Evolutionary conservation across 2,113 vertebrate species (phyloP).

Genomic region (Rhadina sibilatrix): DNA sequence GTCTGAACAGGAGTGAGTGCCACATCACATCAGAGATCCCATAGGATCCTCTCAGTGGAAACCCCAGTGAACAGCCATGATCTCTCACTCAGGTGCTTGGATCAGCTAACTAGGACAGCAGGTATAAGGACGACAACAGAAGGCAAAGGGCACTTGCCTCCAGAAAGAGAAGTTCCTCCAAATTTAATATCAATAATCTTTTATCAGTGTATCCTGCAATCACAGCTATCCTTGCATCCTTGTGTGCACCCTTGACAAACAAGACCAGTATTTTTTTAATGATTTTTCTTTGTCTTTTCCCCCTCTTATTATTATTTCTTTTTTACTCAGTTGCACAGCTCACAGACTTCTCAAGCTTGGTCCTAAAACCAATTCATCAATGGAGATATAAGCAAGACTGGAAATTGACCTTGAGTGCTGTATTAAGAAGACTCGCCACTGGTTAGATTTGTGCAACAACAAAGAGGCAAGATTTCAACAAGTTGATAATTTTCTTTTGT

Average conservation of each 20-base stretch:
- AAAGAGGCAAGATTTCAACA: background rate
- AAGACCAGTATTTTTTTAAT: background rate
- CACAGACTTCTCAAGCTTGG: background rate
- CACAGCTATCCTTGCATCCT: background rate
- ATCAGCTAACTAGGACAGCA: background rate
- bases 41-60: background rate
- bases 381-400: background rate
- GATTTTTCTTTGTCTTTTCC: background rate
- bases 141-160: rapidly evolving
- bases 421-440: background rate
- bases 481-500: background rate
- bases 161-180: background rate
- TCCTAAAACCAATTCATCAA: background rate
- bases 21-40: background rate
- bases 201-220: background rate
- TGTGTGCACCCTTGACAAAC: background rate
- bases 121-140: background rate
- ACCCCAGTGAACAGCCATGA: background rate
- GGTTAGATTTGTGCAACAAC: background rate
- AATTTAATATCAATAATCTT: background rate
- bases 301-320: background rate
- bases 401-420: background rate
- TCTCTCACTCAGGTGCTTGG: background rate
- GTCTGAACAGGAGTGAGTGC: background rate
- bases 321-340: background rate